Evolutionary conservation across 2,113 vertebrate genomes (phyloP), one percentile per base, ranked within the genome.

Genomic region (Semicossyphus pulcher): DNA sequence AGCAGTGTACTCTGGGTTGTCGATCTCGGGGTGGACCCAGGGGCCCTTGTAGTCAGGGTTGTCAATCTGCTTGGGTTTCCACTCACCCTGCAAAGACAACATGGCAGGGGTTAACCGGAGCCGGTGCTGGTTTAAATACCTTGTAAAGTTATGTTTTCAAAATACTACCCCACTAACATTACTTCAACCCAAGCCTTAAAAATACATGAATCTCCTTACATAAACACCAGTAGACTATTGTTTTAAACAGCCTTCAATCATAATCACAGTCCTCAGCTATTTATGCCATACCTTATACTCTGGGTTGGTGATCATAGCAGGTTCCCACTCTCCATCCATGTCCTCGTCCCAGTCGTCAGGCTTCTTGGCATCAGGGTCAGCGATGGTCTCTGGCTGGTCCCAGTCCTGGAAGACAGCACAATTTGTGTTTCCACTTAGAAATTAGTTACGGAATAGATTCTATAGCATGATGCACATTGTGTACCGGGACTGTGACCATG

Each of bases 21-120:
- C 90, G 5, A 94, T 92, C 79, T 95, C 92, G 0, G 93, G 91
- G 56, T 95, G 95, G 10, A 93, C 87, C 96, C 95, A 97, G 20
- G 80, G 8, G 0, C 95, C 95, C 63, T 92, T 93, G 74, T 93
- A 95, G 76, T 88, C 78, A 5, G 93, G 93, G 44, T 95, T 95
- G 32, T 93, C 87, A 0, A 95, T 93, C 64, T 94, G 92, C 61
- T 93, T 93, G 4, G 93, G 93, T 81, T 92, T 95, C 93, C 95
- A 95, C 68, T 94, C 89, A 0, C 94, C 93, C 95, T 96, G 68
- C 21, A 62, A 0, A 56, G 7, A 29, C 11, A 51, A 51, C 7
- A n/a, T 0, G 3, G 3, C 1, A 41, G 12, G 8, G 6, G 8
- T 76, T 32, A 39, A n/a, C 3, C 10, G 34, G 34, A 9, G 4